Base-by-base conservation (phyloP, 2,888 invertebrate genomes). In the Drosophila trichaetosa region DNA sequence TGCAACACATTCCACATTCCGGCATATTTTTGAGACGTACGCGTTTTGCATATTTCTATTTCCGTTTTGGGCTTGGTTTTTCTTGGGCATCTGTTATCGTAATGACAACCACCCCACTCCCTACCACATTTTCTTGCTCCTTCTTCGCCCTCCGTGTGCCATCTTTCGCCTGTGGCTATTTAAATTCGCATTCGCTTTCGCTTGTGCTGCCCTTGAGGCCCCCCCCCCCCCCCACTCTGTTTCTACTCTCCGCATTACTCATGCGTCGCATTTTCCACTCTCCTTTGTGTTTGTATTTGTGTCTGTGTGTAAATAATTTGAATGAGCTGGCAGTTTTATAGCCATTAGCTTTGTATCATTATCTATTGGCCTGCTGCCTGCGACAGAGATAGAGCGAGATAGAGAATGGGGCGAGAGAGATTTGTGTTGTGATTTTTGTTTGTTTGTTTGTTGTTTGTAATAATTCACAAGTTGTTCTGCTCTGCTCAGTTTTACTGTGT, bases 1-100 rank as follows among this genome's bases (percentile, higher is more conserved):
- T 90, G 90, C 90, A 89, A 86, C 73, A 76, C 76, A 86, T 90
- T 90, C 73, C 66, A 48, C 16, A 16, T 46, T 24, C 46, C 46
- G 46, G n/a, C 62, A 33, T 68, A 58, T 65, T 38, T 57, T 52
- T 70, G 46, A 51, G 36, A 62, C 63, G 68, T 78, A 69, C 66
- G 51, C 62, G 52, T 66, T 76, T 60, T 69, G 61, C 75, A 71
- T 73, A 69, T 66, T 70, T 66, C 69, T 40, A 16, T 46, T 46
- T 24, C 46, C 24, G 16, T 16, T 24, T 46, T 46, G 46, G 46
- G 16, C 21, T 46, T 46, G 46, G 21, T 13, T 46, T 46, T 46
- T 21, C 49, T 34, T 54, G 61, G 64, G 76, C 66, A 69, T 62
- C 53, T 69, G 54, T 53, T 69, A 57, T 68, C 72, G 16, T 74